Conservation (phyloP, 2,888 invertebrate species). For the Leucophenga maculata region DNA sequence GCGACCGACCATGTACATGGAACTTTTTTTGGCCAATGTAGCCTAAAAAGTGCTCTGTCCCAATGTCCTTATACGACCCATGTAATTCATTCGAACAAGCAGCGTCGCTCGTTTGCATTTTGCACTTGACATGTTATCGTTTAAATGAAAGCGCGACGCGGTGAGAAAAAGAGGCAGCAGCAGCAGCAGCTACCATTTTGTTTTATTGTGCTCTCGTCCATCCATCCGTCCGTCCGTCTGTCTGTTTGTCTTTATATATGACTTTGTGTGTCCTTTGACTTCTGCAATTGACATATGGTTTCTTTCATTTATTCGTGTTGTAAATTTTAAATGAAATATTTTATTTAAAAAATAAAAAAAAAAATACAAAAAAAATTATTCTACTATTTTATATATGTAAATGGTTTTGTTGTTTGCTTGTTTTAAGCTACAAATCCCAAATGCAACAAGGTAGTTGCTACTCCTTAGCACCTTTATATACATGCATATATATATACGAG, state of each 20-base stretch:
- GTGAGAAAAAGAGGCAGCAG: slow-evolving; percentile 2
- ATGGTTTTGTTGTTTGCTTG: slow-evolving; percentile 47
- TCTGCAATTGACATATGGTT: slow-evolving; percentile 66
- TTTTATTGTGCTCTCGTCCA: slow-evolving; percentile 10
- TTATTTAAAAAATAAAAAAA: slow-evolving; percentile 43
- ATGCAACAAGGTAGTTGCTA: slow-evolving; percentile 40
- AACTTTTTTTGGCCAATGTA: slow-evolving; percentile 18
- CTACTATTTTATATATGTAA: slow-evolving; percentile 41
- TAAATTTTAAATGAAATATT: slow-evolving; percentile 64
- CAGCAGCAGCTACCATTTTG: slow-evolving; percentile 11
- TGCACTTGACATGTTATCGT: slow-evolving; percentile 66
- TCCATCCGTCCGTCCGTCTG: slow-evolving; percentile 14
- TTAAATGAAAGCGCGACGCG: slow-evolving; percentile 28
- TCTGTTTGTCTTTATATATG: slow-evolving; percentile 24
- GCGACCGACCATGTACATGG: slow-evolving; percentile 4
- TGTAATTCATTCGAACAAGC: slow-evolving; percentile 1
- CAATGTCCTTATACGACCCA: slow-evolving; percentile 5
- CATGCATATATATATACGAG: no score
- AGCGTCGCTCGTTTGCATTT: slow-evolving; percentile 52
- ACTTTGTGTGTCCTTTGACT: slow-evolving; percentile 19
- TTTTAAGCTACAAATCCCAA: slow-evolving; percentile 48
- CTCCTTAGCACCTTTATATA: background rate
- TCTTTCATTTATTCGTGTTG: slow-evolving; percentile 54
- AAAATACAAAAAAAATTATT: slow-evolving; percentile 42
- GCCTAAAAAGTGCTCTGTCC: background rate